These are phyloP conservation scores for Tapirus indicus DNA, from an alignment of 2,797 vertebrate genomes.

Conservation along the genomic window DNA sequence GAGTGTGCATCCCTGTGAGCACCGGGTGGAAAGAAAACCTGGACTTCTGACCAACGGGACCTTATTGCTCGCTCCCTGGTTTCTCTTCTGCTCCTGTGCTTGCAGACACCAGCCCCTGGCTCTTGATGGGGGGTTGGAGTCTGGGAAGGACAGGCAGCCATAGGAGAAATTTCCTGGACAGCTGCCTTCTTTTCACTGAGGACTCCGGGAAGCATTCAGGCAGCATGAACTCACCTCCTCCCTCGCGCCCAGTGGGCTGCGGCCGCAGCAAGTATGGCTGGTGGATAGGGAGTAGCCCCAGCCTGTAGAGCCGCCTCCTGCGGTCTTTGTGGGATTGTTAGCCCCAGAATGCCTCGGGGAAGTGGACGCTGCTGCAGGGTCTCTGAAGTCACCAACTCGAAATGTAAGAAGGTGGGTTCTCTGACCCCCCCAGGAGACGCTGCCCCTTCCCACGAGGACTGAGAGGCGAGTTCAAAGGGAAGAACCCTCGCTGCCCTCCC, in stretches of 20 bases:
- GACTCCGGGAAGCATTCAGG: not conserved
- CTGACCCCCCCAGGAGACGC: not conserved
- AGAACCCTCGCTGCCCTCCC: not conserved
- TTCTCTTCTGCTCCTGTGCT: not conserved
- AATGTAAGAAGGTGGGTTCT: not conserved
- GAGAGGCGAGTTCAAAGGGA: not conserved
- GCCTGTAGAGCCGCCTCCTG: not conserved
- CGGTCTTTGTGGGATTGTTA: not conserved
- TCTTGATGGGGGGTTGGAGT: not conserved
- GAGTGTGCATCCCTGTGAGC: accelerated
- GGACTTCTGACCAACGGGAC: too few relatives aligned
- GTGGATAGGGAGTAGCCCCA: too few relatives aligned
- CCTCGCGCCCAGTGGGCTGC: too few relatives aligned
- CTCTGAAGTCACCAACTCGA: not conserved
- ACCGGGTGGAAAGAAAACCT: accelerated
- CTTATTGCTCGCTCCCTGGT: not conserved
- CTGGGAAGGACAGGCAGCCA: not conserved
- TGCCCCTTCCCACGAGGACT: not conserved
- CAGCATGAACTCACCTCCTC: not conserved
- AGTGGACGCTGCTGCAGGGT: not conserved
- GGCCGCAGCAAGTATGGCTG: not conserved
- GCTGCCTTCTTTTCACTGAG: not conserved
- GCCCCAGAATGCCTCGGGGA: not conserved
- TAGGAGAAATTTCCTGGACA: not conserved
- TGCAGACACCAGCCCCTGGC: not conserved